Evolutionary conservation across 2,797 vertebrate genomes (phyloP).

Genomic region (Anniella stebbinsi): DNA sequence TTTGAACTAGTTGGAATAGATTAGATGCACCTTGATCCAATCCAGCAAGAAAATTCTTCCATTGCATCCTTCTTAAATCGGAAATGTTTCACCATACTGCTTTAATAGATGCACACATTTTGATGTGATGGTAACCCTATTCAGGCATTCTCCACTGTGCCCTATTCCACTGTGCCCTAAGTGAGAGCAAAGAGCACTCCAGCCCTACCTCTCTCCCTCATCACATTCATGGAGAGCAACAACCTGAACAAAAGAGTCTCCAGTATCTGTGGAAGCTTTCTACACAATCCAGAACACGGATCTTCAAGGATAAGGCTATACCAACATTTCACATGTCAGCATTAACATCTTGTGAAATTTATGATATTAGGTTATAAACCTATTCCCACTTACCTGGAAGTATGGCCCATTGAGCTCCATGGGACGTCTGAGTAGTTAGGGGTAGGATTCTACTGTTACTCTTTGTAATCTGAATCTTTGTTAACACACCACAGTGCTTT

Average conservation of each 20-base stretch:
- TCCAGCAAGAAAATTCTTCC: neutral
- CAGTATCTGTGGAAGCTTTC: too few relatives aligned
- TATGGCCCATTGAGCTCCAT: neutral
- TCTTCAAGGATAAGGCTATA: neutral
- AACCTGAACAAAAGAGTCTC: too few relatives aligned
- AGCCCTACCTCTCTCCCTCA: too few relatives aligned
- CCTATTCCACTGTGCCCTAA: too few relatives aligned
- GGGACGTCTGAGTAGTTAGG: neutral
- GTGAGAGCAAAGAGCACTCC: too few relatives aligned
- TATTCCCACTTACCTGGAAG: neutral
- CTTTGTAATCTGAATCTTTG: neutral
- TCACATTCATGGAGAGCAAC: too few relatives aligned
- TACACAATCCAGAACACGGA: too few relatives aligned
- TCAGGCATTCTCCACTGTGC: neutral
- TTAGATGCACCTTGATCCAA: neutral
- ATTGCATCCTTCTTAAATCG: neutral
- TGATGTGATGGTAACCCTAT: neutral
- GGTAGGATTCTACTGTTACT: neutral
- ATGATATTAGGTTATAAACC: neutral
- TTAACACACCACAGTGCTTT: neutral
- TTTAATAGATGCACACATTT: neutral
- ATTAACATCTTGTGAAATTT: neutral
- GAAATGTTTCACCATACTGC: neutral
- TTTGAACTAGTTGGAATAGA: neutral
- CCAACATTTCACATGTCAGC: neutral